Conservation (phyloP, 2,113 vertebrate species). For the Microcebus jonahi region DNA sequence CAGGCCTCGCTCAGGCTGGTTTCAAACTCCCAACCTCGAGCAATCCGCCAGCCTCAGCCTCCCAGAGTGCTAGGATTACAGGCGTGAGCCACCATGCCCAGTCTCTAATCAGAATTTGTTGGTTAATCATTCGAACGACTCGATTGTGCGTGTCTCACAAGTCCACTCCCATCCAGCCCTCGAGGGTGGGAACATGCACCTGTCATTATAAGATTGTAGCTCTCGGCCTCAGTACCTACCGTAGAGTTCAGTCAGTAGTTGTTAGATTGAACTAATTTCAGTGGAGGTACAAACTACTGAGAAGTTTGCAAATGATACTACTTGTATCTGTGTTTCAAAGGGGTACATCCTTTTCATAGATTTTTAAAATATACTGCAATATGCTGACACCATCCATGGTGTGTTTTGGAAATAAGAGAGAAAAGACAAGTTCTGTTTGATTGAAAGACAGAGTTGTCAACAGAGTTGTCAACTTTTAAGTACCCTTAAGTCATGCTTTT, state of each 20-base stretch:
- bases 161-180: background rate
- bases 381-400: background rate
- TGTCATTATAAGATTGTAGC: background rate
- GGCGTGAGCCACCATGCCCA: too few species aligned
- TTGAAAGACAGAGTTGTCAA: background rate
- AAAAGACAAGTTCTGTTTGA: background rate
- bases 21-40: too few species aligned
- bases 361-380: background rate
- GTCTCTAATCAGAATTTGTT: background rate
- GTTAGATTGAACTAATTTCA: background rate
- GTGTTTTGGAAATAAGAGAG: background rate
- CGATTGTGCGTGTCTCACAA: background rate
- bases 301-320: background rate
- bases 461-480: background rate
- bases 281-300: background rate
- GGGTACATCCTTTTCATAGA: background rate
- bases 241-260: background rate
- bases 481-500: too few species aligned
- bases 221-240: background rate
- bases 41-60: too few species aligned
- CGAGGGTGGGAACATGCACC: accelerated
- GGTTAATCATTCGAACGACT: background rate
- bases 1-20: too few species aligned
- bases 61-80: too few species aligned
- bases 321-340: background rate